These are phyloP conservation scores for Ptychodera flava DNA, from an alignment of 35 echinoderm and acorn worm genomes.

Conservation along the genomic window DNA sequence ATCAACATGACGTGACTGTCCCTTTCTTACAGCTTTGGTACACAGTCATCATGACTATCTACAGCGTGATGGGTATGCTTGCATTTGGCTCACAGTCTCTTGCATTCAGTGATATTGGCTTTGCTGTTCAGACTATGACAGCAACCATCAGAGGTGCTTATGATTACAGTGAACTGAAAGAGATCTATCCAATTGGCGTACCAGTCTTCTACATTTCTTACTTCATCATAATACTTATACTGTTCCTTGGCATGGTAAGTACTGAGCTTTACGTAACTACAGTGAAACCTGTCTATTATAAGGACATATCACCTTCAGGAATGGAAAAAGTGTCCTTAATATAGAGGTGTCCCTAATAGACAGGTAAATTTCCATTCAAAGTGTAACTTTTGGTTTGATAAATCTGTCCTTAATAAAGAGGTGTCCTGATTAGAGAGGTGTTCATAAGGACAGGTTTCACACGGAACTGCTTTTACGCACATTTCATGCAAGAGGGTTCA, in stretches of 20 bases:
- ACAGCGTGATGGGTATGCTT: constrained; percentile 50
- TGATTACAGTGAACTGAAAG: constrained; percentile 22
- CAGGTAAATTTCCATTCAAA: no score
- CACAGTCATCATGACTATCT: constrained; percentile 43
- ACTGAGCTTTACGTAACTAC: no score
- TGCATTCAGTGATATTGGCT: constrained; percentile 60
- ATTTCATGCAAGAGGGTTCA: no score
- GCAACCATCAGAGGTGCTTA: constrained; percentile 38
- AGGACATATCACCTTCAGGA: no score
- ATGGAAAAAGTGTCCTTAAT: no score
- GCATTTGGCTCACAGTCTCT: constrained; percentile 66
- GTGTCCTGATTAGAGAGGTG: no score
- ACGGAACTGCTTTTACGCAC: no score
- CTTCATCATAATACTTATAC: constrained; percentile 38
- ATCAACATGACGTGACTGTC: background rate
- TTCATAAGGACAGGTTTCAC: no score
- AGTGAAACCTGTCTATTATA: no score
- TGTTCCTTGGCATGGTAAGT: constrained; percentile 74
- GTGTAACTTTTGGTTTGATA: no score
- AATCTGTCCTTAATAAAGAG: no score
- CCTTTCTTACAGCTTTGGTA: constrained; percentile 41
- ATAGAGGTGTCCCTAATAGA: no score
- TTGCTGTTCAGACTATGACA: constrained; percentile 37
- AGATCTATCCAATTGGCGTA: constrained; percentile 55
- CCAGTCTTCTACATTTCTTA: constrained; percentile 62